phyloP scores from a whole-genome alignment of 2,888 invertebrate species.

The Napeogenes inachia region DNA sequence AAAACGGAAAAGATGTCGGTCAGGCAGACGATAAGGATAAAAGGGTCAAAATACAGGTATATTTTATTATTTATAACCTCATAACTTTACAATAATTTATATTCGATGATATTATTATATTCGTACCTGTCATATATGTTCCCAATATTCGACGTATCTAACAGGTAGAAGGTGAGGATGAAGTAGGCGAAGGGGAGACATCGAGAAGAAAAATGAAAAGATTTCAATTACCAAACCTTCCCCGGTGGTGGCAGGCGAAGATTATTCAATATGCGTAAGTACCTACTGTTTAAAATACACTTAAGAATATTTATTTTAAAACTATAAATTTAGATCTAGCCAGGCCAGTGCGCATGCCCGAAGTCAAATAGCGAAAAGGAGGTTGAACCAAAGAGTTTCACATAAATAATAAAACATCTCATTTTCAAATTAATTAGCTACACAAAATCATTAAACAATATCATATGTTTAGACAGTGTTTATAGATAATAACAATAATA shows the following conservation, averaged over 20 bases:
- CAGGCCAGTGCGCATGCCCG: no score
- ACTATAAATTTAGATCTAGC: no score
- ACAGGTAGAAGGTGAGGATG: conserved; percentile 68
- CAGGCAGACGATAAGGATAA: conserved; percentile 53
- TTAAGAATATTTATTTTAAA: no score
- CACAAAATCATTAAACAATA: no score
- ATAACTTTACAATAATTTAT: neutral
- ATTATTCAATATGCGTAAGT: conserved; percentile 73
- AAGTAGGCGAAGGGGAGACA: conserved; percentile 57
- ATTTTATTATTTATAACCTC: neutral
- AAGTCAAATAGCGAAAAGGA: no score
- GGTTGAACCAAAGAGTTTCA: no score
- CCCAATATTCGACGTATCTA: neutral
- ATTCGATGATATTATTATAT: no score
- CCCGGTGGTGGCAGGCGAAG: conserved; percentile 72
- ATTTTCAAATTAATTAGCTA: no score
- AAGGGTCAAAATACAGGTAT: conserved; percentile 61
- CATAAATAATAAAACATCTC: no score
- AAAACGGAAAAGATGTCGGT: conserved; percentile 23
- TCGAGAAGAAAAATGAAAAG: conserved; percentile 66
- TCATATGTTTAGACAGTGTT: no score
- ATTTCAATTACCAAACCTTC: conserved; percentile 60
- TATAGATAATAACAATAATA: no score
- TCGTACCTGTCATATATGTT: no score
- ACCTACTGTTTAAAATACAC: neutral